These are phyloP conservation scores for Dinoponera quadriceps DNA, from an alignment of 1,140 invertebrate genomes.

Conservation along the genomic window DNA sequence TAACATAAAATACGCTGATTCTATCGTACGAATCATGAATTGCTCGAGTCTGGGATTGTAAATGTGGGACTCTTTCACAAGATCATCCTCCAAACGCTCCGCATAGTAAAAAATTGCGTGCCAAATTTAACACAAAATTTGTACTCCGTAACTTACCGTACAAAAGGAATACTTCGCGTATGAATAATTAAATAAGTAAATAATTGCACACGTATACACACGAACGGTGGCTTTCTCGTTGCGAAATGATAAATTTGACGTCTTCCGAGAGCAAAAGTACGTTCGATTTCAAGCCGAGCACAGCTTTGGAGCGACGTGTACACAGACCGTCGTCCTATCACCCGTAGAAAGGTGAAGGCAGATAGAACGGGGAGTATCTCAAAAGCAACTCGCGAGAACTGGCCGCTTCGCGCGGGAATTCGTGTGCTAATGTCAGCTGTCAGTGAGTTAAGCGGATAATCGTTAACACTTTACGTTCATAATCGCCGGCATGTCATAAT, in stretches of 20 bases:
- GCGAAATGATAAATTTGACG: background rate
- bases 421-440: conserved; percentile 55
- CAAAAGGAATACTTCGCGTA: no score
- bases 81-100: no score
- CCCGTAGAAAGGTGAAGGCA: conserved; percentile 40
- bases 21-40: no score
- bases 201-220: background rate
- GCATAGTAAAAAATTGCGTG: no score
- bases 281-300: background rate
- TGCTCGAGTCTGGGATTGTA: no score
- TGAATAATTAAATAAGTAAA: no score
- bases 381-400: conserved; percentile 35
- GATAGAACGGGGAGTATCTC: conserved; percentile 37
- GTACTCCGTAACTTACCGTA: no score
- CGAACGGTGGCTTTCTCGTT: background rate
- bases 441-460: conserved; percentile 56
- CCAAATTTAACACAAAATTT: no score
- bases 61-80: no score
- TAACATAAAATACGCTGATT: no score
- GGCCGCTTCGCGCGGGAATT: conserved; percentile 44
- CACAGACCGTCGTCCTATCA: conserved; percentile 25
- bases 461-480: conserved; percentile 44
- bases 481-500: conserved; percentile 28
- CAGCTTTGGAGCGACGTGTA: conserved; percentile 3
- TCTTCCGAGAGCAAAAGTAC: background rate